Evolutionary conservation across 2,113 vertebrate species (phyloP).

Genomic region (Leptosomus discolor): DNA sequence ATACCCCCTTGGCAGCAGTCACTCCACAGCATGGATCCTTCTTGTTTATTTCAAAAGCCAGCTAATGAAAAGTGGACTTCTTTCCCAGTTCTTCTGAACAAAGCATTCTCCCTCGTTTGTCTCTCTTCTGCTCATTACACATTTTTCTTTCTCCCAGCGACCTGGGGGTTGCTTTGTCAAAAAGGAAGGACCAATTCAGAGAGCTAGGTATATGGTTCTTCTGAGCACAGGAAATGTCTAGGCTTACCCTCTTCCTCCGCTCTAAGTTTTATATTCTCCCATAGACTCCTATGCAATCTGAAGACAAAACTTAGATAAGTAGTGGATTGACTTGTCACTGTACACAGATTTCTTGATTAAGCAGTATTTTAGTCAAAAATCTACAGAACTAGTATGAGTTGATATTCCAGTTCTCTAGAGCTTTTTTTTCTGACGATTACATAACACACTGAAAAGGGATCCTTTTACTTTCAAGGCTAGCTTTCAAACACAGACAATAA

Average conservation of each 20-base stretch:
- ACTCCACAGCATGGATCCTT: constrained; percentile 1
- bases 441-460: not conserved
- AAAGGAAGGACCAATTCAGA: not conserved
- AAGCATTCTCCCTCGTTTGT: not conserved
- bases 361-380: not conserved
- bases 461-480: not conserved
- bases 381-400: not conserved
- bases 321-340: not conserved
- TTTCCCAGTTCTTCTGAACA: not conserved
- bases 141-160: not conserved
- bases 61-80: not conserved
- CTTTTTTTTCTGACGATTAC: not conserved
- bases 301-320: not conserved
- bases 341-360: not conserved
- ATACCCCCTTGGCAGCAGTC: not conserved
- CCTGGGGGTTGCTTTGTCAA: not conserved
- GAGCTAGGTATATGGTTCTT: not conserved
- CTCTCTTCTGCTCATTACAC: not conserved
- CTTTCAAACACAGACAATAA: not conserved
- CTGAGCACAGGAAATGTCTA: not conserved
- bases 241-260: not conserved
- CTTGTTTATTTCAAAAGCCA: not conserved
- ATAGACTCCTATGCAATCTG: rapidly evolving
- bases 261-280: not conserved
- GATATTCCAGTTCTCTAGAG: not conserved